Evolutionary conservation across 2,113 vertebrate species (phyloP).

Genomic region (Heloderma charlesbogerti): DNA sequence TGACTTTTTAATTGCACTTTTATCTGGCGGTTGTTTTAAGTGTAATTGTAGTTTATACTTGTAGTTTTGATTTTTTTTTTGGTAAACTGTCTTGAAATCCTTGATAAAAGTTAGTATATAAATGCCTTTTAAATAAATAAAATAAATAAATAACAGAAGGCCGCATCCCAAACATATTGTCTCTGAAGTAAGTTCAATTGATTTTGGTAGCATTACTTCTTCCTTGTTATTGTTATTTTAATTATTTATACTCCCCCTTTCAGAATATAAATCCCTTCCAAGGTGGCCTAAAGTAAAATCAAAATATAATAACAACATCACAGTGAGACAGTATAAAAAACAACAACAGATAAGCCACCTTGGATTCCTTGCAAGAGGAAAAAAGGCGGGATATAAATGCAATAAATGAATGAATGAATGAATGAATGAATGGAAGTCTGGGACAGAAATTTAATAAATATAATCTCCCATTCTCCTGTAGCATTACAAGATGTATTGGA

Average conservation of each 20-base stretch:
- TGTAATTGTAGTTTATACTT: neutral
- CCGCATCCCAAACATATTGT: neutral
- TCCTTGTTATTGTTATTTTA: neutral
- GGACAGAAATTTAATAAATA: neutral
- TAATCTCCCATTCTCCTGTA: rapidly evolving
- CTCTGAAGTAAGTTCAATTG: neutral
- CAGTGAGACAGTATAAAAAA: too few relatives aligned
- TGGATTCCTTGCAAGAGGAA: too few relatives aligned
- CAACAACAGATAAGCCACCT: too few relatives aligned
- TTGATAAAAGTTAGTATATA: neutral
- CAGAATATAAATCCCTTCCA: neutral
- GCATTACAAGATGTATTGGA: constrained; percentile 49
- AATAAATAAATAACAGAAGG: neutral
- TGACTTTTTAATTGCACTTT: constrained; percentile 7
- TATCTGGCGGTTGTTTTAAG: neutral
- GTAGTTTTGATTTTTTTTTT: neutral
- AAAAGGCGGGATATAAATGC: too few relatives aligned
- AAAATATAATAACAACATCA: neutral
- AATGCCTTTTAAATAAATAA: neutral
- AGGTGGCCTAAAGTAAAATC: neutral
- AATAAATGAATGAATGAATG: too few relatives aligned
- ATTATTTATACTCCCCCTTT: neutral
- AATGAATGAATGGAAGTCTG: too few relatives aligned
- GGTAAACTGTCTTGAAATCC: neutral
- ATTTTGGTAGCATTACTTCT: neutral